Evolutionary conservation across 1,140 invertebrate genomes (phyloP).

Genomic region (Eupeodes corollae): DNA sequence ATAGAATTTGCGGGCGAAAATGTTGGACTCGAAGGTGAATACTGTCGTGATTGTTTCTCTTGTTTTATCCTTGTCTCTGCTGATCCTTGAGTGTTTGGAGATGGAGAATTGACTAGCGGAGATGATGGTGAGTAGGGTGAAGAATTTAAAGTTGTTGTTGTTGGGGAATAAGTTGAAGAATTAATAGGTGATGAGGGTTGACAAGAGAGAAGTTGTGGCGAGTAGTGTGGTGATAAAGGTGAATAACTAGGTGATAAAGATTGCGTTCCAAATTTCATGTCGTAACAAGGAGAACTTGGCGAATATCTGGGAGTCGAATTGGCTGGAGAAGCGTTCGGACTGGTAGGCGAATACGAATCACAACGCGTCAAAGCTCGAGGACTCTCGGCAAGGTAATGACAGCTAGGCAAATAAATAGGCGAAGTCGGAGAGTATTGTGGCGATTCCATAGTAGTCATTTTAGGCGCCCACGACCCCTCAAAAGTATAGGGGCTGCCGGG

Average conservation of each 20-base stretch:
- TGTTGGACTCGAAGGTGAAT: conserved; percentile 50
- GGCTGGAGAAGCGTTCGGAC: conserved; percentile 61
- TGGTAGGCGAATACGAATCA: conserved; percentile 49
- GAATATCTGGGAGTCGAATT: conserved; percentile 65
- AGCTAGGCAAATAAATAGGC: conserved; percentile 38
- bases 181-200: neutral
- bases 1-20: conserved; percentile 50
- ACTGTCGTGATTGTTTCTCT: conserved; percentile 42
- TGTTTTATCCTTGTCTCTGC: neutral
- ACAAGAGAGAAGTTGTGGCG: conserved; percentile 34
- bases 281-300: conserved; percentile 27
- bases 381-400: neutral
- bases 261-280: neutral
- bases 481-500: conserved; percentile 64
- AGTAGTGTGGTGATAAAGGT: conserved; percentile 53
- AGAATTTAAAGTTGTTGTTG: neutral
- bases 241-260: conserved; percentile 58
- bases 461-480: conserved; percentile 58
- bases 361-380: neutral
- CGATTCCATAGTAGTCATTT: conserved; percentile 48
- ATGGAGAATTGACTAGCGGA: neutral
- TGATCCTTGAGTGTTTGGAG: neutral
- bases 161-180: neutral
- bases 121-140: conserved; percentile 5
- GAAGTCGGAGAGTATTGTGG: conserved; percentile 55